phyloP scores from a whole-genome alignment of 1,140 invertebrate genomes.

The Zaprionus camerounensis region DNA sequence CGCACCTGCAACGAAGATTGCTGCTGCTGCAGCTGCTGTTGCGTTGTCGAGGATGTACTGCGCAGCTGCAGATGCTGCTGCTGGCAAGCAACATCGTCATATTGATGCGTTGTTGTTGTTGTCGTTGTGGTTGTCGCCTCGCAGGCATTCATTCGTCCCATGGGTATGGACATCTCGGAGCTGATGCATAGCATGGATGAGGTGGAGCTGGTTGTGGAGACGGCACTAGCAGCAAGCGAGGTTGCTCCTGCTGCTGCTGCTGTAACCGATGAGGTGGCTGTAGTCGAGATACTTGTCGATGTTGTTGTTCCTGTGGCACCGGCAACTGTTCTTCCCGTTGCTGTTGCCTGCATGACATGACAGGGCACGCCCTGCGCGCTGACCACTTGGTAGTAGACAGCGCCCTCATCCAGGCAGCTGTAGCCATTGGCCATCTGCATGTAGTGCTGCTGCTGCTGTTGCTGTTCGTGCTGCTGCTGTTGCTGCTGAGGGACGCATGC shows the following conservation, averaged over 20 bases:
- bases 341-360: constrained; percentile 31
- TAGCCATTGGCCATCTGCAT: constrained; percentile 23
- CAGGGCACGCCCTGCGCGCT: constrained; percentile 20
- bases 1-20: constrained; percentile 47
- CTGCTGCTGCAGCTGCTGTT: constrained; percentile 3
- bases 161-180: constrained; percentile 78
- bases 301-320: background rate
- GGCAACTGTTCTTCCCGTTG: background rate
- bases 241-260: background rate
- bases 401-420: constrained; percentile 22
- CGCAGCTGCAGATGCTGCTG: background rate
- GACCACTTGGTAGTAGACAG: constrained; percentile 29
- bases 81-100: constrained; percentile 70
- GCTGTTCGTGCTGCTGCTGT: background rate
- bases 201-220: constrained; percentile 14
- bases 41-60: background rate
- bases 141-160: constrained; percentile 56
- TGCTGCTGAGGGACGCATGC: background rate
- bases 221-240: background rate
- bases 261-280: background rate
- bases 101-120: constrained; percentile 78
- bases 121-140: constrained; percentile 69
- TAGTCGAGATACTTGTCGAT: background rate
- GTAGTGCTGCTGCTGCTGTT: constrained; percentile 5
- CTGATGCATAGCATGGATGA: constrained; percentile 75